Conservation (phyloP, 2,113 vertebrate species). For the Mus spicilegus region DNA sequence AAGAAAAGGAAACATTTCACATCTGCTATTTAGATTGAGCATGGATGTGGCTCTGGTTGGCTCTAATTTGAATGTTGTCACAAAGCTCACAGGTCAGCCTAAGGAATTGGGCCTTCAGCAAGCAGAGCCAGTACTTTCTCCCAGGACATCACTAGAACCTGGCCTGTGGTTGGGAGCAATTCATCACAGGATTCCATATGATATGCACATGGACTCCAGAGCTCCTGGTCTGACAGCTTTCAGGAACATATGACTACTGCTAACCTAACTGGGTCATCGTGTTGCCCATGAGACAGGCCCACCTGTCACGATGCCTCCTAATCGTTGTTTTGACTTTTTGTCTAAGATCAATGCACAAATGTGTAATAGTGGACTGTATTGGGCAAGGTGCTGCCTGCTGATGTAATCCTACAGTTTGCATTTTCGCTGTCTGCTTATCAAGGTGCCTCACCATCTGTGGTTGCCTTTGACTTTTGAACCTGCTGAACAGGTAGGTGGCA, state of each 20-base stretch:
- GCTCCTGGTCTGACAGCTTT: background rate
- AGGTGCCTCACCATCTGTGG: background rate
- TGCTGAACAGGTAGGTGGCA: background rate
- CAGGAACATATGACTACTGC: background rate
- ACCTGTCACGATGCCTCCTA: rapidly evolving
- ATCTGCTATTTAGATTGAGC: slow-evolving; percentile 25
- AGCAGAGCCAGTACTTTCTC: background rate
- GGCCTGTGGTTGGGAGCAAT: background rate
- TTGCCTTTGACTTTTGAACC: background rate
- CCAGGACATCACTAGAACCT: background rate
- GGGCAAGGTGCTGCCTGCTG: background rate
- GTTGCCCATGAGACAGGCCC: rapidly evolving
- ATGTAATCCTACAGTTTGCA: background rate
- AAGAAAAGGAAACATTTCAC: background rate
- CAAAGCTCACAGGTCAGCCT: background rate
- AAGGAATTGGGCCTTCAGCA: background rate
- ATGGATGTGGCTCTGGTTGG: background rate
- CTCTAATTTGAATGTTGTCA: background rate
- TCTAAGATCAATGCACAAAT: background rate
- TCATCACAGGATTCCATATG: background rate
- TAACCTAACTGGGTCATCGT: too few relatives aligned
- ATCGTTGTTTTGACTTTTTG: slow-evolving; percentile 21
- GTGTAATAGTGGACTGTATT: background rate
- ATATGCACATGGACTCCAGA: background rate
- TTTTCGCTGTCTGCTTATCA: background rate